Conservation (phyloP, 2,113 vertebrate genomes). For the Numida meleagris region DNA sequence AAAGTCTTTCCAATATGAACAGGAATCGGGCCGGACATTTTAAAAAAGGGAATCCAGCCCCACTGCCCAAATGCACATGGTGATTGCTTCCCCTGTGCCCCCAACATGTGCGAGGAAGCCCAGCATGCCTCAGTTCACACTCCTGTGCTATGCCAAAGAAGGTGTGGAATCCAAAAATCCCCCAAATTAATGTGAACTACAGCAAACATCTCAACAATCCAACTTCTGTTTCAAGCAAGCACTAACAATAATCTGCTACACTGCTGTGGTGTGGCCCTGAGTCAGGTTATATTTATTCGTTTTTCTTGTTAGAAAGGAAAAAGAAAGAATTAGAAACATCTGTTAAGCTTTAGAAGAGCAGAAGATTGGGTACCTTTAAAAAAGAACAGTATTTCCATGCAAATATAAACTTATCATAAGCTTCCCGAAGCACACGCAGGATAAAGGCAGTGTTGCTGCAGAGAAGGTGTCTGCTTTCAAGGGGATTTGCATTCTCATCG, state of each 20-base stretch:
- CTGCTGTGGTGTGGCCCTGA: background rate
- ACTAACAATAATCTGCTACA: background rate
- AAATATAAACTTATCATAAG: constrained; percentile 27
- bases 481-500: constrained; percentile 69
- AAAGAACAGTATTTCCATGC: background rate
- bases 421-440: constrained; percentile 1
- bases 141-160: background rate
- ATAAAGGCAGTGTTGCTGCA: constrained; percentile 17
- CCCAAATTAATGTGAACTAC: background rate
- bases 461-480: constrained; percentile 66
- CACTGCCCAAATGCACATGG: too few relatives aligned
- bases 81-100: background rate
- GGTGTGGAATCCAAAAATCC: background rate
- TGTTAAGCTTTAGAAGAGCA: background rate
- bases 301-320: background rate
- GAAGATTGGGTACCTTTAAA: background rate
- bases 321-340: background rate
- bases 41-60: background rate
- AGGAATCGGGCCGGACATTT: background rate
- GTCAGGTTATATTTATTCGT: background rate
- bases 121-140: background rate
- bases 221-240: background rate
- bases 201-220: background rate
- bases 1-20: background rate
- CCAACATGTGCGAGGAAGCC: fast-evolving